A percentile compares a stretch with the other conserved stretches of the same genome.
phyloP scores from a whole-genome alignment of 2,113 vertebrate species.

The Cynopterus brachyotis region DNA sequence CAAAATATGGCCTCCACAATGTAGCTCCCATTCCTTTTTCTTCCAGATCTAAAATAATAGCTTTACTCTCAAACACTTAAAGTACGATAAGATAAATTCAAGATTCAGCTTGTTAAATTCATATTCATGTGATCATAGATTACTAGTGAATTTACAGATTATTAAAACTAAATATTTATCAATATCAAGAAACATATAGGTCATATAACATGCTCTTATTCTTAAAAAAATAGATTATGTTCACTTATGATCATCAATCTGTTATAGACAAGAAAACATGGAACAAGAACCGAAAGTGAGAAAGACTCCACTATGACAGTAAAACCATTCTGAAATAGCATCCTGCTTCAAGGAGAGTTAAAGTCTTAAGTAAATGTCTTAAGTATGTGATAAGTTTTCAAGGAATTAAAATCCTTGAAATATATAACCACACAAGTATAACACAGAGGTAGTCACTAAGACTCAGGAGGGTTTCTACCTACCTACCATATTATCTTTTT shows the following conservation, averaged over 20 bases:
- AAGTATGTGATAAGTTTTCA: neutral
- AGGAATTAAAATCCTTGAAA: slow-evolving; percentile 41
- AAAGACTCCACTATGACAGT: neutral
- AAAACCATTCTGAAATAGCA: slow-evolving; percentile 24
- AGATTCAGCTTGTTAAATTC: neutral
- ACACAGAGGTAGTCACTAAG: neutral
- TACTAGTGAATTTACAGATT: neutral
- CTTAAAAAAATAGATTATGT: slow-evolving; percentile 26
- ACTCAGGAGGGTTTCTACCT: slow-evolving; percentile 5
- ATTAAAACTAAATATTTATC: neutral
- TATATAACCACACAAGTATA: neutral
- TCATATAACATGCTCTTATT: neutral
- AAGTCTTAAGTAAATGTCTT: slow-evolving; percentile 29
- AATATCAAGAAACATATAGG: neutral
- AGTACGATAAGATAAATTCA: neutral
- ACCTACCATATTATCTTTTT: slow-evolving; percentile 87
- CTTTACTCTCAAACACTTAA: neutral
- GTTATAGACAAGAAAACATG: slow-evolving; percentile 4
- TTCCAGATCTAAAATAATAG: slow-evolving; percentile 4
- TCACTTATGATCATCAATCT: neutral
- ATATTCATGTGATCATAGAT: neutral
- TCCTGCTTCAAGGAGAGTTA: neutral
- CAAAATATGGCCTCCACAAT: neutral
- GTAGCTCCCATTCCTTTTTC: neutral
- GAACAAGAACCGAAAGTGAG: neutral